These are phyloP conservation scores for Anolis apletophallus DNA, from an alignment of 2,797 vertebrate species.

Conservation along the genomic window DNA sequence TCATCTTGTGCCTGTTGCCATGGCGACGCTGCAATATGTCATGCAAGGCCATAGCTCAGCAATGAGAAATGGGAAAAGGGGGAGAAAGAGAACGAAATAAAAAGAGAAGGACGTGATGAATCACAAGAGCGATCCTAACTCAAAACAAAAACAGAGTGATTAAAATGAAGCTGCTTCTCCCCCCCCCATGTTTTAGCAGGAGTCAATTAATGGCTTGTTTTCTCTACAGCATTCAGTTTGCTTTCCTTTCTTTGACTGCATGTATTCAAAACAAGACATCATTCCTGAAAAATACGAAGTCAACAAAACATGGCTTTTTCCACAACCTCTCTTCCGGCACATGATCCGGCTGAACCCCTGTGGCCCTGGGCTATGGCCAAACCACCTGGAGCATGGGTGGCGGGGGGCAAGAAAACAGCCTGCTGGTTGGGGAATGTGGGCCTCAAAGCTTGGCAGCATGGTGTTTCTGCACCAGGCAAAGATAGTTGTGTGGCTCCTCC, in stretches of 20 bases:
- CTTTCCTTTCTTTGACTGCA: slow-evolving; percentile 24
- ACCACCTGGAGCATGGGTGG: neutral
- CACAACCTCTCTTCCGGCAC: neutral
- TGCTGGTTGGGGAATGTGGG: neutral
- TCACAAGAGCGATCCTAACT: slow-evolving; percentile 56
- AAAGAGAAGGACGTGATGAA: slow-evolving; percentile 52
- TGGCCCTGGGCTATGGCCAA: neutral
- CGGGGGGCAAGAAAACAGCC: neutral
- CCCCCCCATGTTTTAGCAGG: neutral
- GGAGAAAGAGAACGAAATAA: too few relatives aligned
- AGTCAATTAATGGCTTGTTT: slow-evolving; percentile 49
- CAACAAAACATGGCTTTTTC: slow-evolving; percentile 34
- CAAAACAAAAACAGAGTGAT: slow-evolving; percentile 54
- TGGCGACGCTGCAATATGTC: slow-evolving; percentile 56
- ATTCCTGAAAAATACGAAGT: slow-evolving; percentile 54
- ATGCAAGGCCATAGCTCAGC: slow-evolving; percentile 31
- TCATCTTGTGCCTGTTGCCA: slow-evolving; percentile 53
- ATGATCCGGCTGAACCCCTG: neutral
- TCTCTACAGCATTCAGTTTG: slow-evolving; percentile 52
- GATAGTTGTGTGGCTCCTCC: neutral
- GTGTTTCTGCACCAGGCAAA: neutral
- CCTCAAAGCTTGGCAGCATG: neutral
- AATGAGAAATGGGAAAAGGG: slow-evolving; percentile 52
- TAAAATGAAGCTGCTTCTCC: neutral
- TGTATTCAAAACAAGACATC: slow-evolving; percentile 58